These are phyloP conservation scores for Escarpia spicata DNA, from an alignment of 2,888 invertebrate species.

Conservation along the genomic window DNA sequence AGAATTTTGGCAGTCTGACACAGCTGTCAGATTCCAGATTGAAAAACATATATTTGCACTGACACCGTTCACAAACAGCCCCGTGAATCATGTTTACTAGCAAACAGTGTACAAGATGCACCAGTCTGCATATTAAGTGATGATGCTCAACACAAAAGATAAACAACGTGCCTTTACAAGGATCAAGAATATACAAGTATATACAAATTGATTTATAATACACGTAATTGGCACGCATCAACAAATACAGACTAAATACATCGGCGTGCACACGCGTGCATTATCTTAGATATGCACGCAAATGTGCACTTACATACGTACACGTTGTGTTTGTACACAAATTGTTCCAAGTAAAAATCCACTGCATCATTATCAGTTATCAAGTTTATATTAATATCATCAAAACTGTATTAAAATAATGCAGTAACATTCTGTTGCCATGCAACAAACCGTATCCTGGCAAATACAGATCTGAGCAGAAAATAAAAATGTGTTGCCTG, in stretches of 20 bases:
- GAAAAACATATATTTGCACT: background rate
- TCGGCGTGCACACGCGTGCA: background rate
- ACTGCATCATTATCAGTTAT: background rate
- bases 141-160: background rate
- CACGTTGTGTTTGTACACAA: background rate
- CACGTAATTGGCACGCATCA: background rate
- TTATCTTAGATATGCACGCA: background rate
- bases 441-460: background rate
- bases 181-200: background rate
- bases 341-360: background rate
- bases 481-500: background rate
- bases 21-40: background rate
- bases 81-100: background rate
- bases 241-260: background rate
- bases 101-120: background rate
- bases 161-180: background rate
- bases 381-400: background rate
- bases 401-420: background rate
- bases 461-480: background rate
- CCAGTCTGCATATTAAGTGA: background rate
- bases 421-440: background rate
- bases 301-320: background rate
- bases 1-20: background rate
- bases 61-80: background rate
- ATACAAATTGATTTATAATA: slow-evolving; percentile 5